Percentiles rank a stretch among this genome's conserved stretches.
phyloP scores from a whole-genome alignment of 2,888 invertebrate species.

The Eumacrocentrus americanus region DNA sequence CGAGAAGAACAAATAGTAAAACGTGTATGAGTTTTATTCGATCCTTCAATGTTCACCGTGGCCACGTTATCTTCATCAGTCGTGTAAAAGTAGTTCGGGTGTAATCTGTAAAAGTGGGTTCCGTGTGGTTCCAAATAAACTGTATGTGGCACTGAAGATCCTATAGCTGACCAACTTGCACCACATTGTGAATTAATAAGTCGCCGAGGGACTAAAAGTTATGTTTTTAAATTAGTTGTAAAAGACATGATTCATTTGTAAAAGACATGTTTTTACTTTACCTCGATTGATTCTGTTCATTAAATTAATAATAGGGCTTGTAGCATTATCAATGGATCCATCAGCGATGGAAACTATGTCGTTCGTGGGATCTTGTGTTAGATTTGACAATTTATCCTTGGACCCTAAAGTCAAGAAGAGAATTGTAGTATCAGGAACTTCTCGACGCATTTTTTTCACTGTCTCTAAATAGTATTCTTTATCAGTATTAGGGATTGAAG shows the following conservation, averaged over 20 bases:
- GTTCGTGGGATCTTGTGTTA: conserved; percentile 67
- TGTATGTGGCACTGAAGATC: conserved; percentile 59
- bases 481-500: conserved; percentile 63
- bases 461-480: conserved; percentile 63
- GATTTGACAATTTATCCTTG: conserved; percentile 67
- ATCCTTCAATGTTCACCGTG: conserved; percentile 63
- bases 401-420: conserved; percentile 68
- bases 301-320: conserved; percentile 59
- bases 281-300: conserved; percentile 48
- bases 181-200: conserved; percentile 60
- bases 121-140: conserved; percentile 72
- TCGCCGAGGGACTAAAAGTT: conserved; percentile 50
- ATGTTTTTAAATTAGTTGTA: too few species aligned
- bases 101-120: conserved; percentile 71
- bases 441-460: conserved; percentile 66
- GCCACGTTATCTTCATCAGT: conserved; percentile 57
- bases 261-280: conserved; percentile 10
- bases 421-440: conserved; percentile 72
- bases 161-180: conserved; percentile 44
- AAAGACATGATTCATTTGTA: neutral
- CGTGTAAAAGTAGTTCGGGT: conserved; percentile 75
- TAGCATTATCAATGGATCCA: conserved; percentile 46
- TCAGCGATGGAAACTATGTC: conserved; percentile 62
- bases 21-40: conserved; percentile 63
- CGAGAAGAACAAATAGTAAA: conserved; percentile 73